Evolutionary conservation across 2,797 vertebrate genomes (phyloP).

Genomic region (Fringilla coelebs): DNA sequence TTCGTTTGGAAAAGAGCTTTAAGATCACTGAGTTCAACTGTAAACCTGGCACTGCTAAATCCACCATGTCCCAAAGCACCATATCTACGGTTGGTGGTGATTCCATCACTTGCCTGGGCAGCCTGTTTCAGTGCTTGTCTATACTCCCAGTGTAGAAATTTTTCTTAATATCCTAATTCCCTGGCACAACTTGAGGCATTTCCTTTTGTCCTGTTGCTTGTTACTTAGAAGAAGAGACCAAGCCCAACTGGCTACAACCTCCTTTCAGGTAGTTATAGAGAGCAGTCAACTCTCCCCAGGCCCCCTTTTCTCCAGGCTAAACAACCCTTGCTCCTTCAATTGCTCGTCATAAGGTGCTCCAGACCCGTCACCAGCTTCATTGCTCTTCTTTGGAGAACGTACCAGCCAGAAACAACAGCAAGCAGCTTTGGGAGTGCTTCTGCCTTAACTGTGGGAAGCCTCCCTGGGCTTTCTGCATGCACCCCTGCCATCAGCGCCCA

Average conservation of each 20-base stretch:
- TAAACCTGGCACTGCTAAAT: neutral
- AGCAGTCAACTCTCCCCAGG: neutral
- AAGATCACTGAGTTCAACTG: neutral
- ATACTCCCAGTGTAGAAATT: neutral
- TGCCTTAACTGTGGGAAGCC: neutral
- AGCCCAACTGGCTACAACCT: neutral
- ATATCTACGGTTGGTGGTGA: neutral
- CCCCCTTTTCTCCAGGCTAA: neutral
- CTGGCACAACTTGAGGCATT: neutral
- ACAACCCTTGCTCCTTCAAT: neutral
- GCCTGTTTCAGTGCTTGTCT: neutral
- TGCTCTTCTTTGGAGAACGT: neutral
- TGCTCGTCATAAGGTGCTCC: rapidly evolving
- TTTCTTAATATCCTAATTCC: neutral
- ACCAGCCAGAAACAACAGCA: neutral
- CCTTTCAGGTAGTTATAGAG: neutral
- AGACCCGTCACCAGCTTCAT: neutral
- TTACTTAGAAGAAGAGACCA: neutral
- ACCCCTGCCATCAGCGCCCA: neutral
- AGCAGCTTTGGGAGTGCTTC: neutral
- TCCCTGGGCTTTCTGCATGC: neutral
- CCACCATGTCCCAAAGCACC: neutral
- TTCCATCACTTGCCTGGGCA: neutral
- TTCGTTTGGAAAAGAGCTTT: neutral
- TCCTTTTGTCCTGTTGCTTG: neutral